These are phyloP conservation scores for Cerastis leucographa DNA, from an alignment of 2,888 invertebrate genomes.

Conservation along the genomic window DNA sequence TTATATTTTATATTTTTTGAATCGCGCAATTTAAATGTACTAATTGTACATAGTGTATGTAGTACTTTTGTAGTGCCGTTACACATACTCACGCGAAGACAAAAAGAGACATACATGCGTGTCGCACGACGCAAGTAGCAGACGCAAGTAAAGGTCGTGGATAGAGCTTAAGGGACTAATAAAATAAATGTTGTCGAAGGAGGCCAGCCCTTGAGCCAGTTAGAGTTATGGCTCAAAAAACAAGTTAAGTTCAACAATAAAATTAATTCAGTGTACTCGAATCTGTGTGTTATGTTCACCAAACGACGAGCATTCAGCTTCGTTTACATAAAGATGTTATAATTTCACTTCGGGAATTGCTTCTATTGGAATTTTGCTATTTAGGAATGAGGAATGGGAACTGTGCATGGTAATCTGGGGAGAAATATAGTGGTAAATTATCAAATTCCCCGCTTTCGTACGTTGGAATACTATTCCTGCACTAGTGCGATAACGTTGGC, in stretches of 20 bases:
- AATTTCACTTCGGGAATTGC: conserved; percentile 48
- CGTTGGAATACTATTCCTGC: conserved; percentile 27
- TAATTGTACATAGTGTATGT: no score
- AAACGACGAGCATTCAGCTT: conserved; percentile 44
- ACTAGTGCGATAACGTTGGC: conserved; percentile 31
- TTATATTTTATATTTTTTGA: no score
- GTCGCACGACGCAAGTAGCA: background rate
- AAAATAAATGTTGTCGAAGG: conserved; percentile 50
- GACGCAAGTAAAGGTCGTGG: background rate
- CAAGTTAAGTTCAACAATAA: conserved; percentile 71
- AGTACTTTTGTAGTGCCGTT: background rate
- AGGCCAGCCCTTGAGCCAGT: conserved; percentile 61
- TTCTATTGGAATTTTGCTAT: conserved; percentile 47
- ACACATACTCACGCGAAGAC: background rate
- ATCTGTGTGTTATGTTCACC: conserved; percentile 47
- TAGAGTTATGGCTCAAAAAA: conserved; percentile 61
- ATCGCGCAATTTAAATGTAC: no score
- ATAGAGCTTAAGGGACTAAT: background rate
- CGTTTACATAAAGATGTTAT: conserved; percentile 63
- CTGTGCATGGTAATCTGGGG: conserved; percentile 43
- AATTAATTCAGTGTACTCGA: conserved; percentile 68
- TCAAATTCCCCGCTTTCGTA: conserved; percentile 13
- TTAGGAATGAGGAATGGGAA: conserved; percentile 33
- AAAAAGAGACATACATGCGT: background rate
- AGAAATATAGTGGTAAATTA: conserved; percentile 47